These are phyloP conservation scores for Riparia riparia DNA, from an alignment of 2,113 vertebrate species.

Conservation along the genomic window DNA sequence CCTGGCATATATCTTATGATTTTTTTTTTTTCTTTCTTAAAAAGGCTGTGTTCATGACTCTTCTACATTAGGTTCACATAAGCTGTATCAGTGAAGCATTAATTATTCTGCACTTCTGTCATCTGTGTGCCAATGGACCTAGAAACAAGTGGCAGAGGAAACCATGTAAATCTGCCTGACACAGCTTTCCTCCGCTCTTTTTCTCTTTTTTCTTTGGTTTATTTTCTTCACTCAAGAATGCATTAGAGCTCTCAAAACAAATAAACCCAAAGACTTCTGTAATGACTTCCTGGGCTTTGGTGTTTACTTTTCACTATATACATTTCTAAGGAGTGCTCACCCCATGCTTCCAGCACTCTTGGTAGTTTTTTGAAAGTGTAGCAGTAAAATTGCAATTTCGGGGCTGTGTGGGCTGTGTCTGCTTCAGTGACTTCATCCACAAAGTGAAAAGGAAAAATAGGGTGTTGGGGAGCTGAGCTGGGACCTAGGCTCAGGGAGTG, in stretches of 20 bases:
- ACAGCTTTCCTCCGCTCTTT: neutral
- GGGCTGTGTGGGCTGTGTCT: neutral
- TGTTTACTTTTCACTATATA: neutral
- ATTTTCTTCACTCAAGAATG: neutral
- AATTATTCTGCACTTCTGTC: neutral
- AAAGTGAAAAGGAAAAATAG: neutral
- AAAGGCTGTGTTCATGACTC: neutral
- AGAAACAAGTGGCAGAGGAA: neutral
- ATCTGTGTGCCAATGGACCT: neutral
- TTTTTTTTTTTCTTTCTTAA: neutral
- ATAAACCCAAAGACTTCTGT: neutral
- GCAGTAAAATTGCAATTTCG: neutral
- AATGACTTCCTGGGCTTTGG: neutral
- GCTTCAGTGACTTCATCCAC: neutral
- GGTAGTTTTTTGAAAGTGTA: neutral
- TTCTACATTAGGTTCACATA: neutral
- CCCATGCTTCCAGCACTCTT: neutral
- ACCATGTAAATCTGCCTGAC: neutral
- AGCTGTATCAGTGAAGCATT: neutral
- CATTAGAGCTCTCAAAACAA: neutral
- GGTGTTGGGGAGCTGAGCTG: neutral
- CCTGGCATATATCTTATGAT: neutral
- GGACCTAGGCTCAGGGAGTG: neutral
- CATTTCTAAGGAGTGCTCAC: neutral
- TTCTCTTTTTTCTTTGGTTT: neutral